Percentiles rank a stretch among this genome's conserved stretches.
phyloP scores from a whole-genome alignment of 1,140 invertebrate species.

The Paraescarpia echinospica region DNA sequence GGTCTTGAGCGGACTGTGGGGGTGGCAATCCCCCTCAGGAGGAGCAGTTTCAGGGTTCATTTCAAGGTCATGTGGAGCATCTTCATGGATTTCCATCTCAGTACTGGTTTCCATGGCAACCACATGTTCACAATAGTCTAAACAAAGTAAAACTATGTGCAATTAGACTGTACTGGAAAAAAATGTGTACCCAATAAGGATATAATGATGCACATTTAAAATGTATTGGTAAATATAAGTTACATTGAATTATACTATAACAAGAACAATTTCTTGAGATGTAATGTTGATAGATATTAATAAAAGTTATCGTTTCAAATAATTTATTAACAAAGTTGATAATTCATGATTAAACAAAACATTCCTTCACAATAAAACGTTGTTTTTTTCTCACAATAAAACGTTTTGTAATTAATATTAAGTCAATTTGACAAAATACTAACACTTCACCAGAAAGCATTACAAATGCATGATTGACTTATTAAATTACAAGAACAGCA shows the following conservation, averaged over 20 bases:
- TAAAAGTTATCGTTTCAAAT: no score
- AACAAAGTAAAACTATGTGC: background rate
- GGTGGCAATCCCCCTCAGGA: background rate
- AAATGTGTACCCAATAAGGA: background rate
- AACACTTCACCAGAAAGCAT: background rate
- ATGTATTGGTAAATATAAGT: no score
- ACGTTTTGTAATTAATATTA: no score
- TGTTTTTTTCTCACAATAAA: no score
- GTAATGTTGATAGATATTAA: no score
- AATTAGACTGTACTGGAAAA: background rate
- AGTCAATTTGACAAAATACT: background rate
- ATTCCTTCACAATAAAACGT: no score
- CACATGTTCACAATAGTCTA: background rate
- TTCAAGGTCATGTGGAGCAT: background rate
- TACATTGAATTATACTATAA: background rate
- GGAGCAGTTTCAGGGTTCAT: background rate
- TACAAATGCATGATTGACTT: background rate
- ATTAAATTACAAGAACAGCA: background rate
- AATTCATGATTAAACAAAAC: background rate
- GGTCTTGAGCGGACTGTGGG: background rate
- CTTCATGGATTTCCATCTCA: background rate
- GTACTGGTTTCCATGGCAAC: background rate
- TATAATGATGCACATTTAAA: no score
- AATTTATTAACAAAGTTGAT: no score
- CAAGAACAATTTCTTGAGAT: no score